phyloP scores from a whole-genome alignment of 1,140 invertebrate species.

The Doryteuthis pealeii region DNA sequence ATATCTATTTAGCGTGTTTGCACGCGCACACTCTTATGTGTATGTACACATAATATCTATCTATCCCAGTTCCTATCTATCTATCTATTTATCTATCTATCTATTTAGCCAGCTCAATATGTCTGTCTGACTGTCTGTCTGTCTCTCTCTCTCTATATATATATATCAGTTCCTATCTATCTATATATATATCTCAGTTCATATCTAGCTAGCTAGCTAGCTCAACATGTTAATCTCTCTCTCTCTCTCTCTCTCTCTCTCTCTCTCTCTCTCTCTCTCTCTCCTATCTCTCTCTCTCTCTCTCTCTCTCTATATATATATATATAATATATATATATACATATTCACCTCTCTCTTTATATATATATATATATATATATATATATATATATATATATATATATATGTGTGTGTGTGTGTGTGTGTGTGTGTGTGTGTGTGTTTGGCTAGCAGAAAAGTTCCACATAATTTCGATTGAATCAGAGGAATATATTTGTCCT shows the following conservation, averaged over 20 bases:
- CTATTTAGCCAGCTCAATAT: neutral
- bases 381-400: neutral
- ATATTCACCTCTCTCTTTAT: too few species aligned
- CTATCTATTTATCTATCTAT: neutral
- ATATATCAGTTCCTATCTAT: neutral
- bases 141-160: too few species aligned
- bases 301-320: too few species aligned
- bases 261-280: neutral
- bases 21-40: neutral
- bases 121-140: neutral
- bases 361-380: too few species aligned
- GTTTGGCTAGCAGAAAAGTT: too few species aligned
- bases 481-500: too few species aligned
- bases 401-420: neutral
- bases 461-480: too few species aligned
- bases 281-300: too few species aligned
- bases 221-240: too few species aligned
- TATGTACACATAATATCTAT: neutral
- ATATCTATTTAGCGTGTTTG: neutral
- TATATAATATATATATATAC: too few species aligned
- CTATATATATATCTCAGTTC: neutral
- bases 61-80: neutral
- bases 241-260: neutral
- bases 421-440: neutral
- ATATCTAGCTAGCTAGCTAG: too few species aligned